Evolutionary conservation across 2,797 vertebrate genomes (phyloP).

Genomic region (Anisognathus igniventris): DNA sequence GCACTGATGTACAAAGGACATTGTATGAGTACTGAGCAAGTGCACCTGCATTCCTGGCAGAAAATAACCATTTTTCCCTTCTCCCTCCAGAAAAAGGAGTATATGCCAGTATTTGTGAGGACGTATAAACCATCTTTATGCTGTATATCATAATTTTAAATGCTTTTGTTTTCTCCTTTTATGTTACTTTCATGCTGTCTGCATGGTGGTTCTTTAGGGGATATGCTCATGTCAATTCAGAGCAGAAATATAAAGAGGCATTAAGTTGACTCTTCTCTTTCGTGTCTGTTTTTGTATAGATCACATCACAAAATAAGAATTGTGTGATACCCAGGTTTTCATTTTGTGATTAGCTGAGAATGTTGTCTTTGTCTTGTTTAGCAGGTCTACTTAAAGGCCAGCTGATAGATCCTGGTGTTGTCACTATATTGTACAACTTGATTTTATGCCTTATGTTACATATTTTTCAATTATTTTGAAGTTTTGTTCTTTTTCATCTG

Average conservation of each 20-base stretch:
- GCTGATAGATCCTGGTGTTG: background rate
- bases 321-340: background rate
- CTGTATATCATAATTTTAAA: background rate
- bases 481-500: background rate
- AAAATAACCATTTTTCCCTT: background rate
- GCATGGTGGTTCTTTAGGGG: background rate
- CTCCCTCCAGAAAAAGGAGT: background rate
- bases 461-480: background rate
- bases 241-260: background rate
- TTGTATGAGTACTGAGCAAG: background rate
- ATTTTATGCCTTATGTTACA: background rate
- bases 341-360: background rate
- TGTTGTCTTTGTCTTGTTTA: background rate
- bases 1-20: constrained; percentile 53
- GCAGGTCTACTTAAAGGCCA: background rate
- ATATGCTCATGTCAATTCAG: background rate
- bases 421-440: background rate
- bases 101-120: background rate
- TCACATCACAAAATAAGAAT: background rate
- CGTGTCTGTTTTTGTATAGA: background rate
- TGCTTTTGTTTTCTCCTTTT: background rate
- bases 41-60: background rate
- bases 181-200: background rate
- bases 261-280: background rate
- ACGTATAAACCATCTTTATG: background rate